Base-by-base conservation (phyloP, 2,797 vertebrate species). In the Premnoplex brunnescens region DNA sequence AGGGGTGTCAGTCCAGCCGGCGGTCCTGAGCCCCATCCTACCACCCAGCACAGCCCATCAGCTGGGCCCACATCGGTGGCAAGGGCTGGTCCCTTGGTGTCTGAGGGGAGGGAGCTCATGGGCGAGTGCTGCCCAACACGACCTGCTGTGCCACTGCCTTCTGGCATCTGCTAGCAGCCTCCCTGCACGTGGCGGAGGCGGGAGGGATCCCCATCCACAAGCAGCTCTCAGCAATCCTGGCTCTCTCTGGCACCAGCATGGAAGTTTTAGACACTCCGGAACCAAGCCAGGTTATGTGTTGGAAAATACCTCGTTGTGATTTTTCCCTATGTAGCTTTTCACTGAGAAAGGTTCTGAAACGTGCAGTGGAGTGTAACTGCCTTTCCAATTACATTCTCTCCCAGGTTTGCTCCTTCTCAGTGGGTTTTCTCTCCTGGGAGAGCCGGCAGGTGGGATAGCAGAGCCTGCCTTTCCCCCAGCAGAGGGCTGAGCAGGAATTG, bases 161-260 rank as follows among this genome's bases (percentile, higher is more conserved):
- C 58, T 32, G 44, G 58, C 39, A 2, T 1, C 41, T 49, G 51
- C 55, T 30, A 2, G 0, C 63, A 39, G 46, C 64, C 71, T n/a
- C 63, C 30, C 32, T 9, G 9, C 4, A 15, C 12, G 0, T 0
- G 26, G 62, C 59, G 18, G 5, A 4, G 3, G 1, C 6, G 0
- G 4, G 0, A 28, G 58, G 32, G 9, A 3, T 17, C 63, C 73
- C 34, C 41, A 9, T 5, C 7, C 2, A 6, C 39, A 2, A 2
- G 30, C 22, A 19, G 1, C 44, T 24, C 2, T 7, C 56, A 3
- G 15, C 76, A 68, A 48, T n/a, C 2, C 4, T 17, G 41, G 18
- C 52, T 49, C n/a, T 30, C 52, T 44, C 63, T 52, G 64, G 14
- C 55, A 58, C 60, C 36, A 21, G 8, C 36, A 62, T 59, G 5